These are phyloP conservation scores for Catostylus mosaicus DNA, from an alignment of 30 jellyfish, hydroid and myxozoan species.

Conservation along the genomic window DNA sequence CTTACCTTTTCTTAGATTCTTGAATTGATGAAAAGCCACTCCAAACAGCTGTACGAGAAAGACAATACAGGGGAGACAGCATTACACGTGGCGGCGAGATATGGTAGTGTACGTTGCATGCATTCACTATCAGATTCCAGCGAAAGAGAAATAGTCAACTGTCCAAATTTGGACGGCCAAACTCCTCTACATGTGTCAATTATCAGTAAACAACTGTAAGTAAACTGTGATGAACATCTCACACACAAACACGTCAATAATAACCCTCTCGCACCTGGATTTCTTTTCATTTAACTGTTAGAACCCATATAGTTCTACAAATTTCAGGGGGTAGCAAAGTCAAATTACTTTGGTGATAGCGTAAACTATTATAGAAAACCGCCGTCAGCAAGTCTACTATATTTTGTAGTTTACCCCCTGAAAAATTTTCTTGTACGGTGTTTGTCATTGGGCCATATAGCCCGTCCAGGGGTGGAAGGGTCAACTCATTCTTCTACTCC, in stretches of 20 bases:
- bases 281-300: too few species aligned
- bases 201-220: constrained; percentile 33
- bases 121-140: constrained; percentile 5
- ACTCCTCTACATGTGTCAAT: constrained; percentile 45
- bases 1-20: constrained; percentile 12
- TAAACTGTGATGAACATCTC: background rate
- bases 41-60: constrained; percentile 15
- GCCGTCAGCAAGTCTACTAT: too few species aligned
- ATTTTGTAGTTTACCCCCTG: too few species aligned
- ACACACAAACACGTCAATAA: background rate
- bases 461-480: too few species aligned
- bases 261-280: too few species aligned
- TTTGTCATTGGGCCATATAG: too few species aligned
- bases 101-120: constrained; percentile 23
- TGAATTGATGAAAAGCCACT: constrained; percentile 14
- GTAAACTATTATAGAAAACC: too few species aligned
- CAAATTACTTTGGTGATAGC: too few species aligned
- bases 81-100: constrained; percentile 50
- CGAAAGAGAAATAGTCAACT: background rate
- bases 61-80: constrained; percentile 48
- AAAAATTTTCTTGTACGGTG: too few species aligned
- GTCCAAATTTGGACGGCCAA: constrained; percentile 10
- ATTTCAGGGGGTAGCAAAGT: too few species aligned
- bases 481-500: too few species aligned
- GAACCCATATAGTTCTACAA: too few species aligned